Conservation (phyloP, 2,888 invertebrate genomes). For the Deilephila porcellus region DNA sequence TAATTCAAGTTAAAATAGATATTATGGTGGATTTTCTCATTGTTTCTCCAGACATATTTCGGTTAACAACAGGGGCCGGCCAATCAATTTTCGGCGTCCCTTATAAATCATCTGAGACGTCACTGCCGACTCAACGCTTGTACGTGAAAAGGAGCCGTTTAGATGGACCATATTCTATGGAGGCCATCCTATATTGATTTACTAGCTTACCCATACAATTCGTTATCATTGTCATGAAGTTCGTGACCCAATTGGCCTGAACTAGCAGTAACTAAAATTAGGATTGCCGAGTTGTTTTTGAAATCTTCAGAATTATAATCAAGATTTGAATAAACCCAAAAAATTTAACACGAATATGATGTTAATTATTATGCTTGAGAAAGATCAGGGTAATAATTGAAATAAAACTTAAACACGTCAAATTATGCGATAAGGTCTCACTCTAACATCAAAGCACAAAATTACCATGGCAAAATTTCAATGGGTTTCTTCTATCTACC, state of each 20-base stretch:
- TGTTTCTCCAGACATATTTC: constrained; percentile 68
- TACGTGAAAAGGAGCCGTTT: constrained; percentile 35
- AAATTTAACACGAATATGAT: too few species aligned
- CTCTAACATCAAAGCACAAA: background rate
- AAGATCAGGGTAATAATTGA: too few species aligned
- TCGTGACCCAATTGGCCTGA: too few species aligned
- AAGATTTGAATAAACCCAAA: too few species aligned
- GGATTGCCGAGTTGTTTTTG: too few species aligned
- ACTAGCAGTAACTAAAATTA: too few species aligned
- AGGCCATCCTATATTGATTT: constrained; percentile 16
- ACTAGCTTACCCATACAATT: background rate
- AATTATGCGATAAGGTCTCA: too few species aligned
- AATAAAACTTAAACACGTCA: too few species aligned
- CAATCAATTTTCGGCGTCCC: constrained; percentile 76
- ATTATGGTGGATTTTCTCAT: constrained; percentile 46
- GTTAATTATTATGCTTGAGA: too few species aligned
- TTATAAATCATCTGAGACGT: constrained; percentile 76
- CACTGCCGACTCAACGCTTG: constrained; percentile 50
- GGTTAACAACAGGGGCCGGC: constrained; percentile 56
- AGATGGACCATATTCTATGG: constrained; percentile 1
- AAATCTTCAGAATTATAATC: too few species aligned
- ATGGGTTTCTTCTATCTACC: background rate
- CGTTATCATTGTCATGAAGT: too few species aligned
- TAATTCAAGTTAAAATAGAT: constrained; percentile 51
- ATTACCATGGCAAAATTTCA: background rate